phyloP scores from a whole-genome alignment of 1,140 invertebrate genomes.

The Cotesia vestalis region DNA sequence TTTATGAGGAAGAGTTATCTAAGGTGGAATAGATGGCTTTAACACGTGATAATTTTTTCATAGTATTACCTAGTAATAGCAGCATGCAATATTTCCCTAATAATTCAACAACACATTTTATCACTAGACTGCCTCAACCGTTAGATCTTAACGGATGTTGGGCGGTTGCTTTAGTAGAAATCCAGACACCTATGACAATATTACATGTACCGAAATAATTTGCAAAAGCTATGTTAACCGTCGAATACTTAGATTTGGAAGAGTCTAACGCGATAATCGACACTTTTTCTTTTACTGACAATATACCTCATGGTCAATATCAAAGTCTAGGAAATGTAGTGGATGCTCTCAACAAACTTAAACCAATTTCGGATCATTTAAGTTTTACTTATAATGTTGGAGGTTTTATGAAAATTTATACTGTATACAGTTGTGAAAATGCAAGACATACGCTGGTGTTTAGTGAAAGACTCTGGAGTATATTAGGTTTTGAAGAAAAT shows the following conservation, averaged over 20 bases:
- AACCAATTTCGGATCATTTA: not conserved
- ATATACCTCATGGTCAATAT: not conserved
- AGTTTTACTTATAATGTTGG: too few species aligned
- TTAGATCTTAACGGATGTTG: slow-evolving; percentile 35
- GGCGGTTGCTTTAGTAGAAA: slow-evolving; percentile 39
- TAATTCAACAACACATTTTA: slow-evolving; percentile 42
- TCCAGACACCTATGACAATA: slow-evolving; percentile 40
- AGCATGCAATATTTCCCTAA: slow-evolving; percentile 43
- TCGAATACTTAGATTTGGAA: too few species aligned
- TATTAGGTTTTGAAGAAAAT: too few species aligned
- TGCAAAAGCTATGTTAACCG: not conserved
- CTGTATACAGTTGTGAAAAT: too few species aligned
- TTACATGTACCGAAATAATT: slow-evolving; percentile 9
- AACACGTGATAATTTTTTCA: slow-evolving; percentile 29
- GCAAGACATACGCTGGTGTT: too few species aligned
- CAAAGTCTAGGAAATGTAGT: not conserved
- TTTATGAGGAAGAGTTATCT: not conserved
- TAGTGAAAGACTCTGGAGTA: too few species aligned
- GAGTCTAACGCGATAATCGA: too few species aligned
- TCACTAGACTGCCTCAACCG: slow-evolving; percentile 38
- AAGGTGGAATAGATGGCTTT: slow-evolving; percentile 10
- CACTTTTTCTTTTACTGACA: not conserved
- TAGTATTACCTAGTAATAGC: slow-evolving; percentile 32
- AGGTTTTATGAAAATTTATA: too few species aligned
- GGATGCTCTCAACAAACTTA: not conserved